These are phyloP conservation scores for Pachliopta kotzebuea DNA, from an alignment of 2,888 invertebrate genomes.

Conservation along the genomic window DNA sequence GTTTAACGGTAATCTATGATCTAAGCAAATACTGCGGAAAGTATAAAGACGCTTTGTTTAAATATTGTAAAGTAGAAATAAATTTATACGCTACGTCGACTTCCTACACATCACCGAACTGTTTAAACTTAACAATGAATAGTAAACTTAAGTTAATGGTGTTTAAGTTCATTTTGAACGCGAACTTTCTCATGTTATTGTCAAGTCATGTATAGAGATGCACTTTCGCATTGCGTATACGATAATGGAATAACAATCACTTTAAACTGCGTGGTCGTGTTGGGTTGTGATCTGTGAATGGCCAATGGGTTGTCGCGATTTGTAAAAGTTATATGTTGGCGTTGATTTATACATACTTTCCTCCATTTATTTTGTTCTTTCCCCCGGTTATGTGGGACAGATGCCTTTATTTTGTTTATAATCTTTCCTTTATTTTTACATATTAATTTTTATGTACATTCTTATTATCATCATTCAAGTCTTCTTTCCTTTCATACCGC, in stretches of 20 bases:
- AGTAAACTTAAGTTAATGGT: background rate
- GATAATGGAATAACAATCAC: slow-evolving; percentile 25
- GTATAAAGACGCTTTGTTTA: too few species aligned
- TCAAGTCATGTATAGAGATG: slow-evolving; percentile 23
- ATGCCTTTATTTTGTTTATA: too few species aligned
- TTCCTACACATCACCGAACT: slow-evolving; percentile 7
- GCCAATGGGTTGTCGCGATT: background rate
- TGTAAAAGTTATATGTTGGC: too few species aligned
- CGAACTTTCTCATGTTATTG: background rate
- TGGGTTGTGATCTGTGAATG: slow-evolving; percentile 3
- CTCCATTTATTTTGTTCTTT: too few species aligned
- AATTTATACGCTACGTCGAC: slow-evolving; percentile 10
- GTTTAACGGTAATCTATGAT: too few species aligned
- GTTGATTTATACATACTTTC: too few species aligned
- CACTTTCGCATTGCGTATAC: slow-evolving; percentile 23
- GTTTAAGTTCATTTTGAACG: background rate
- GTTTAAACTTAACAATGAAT: background rate
- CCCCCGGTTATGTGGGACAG: too few species aligned
- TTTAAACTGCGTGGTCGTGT: slow-evolving; percentile 7
- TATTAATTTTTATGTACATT: too few species aligned
- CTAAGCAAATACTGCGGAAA: too few species aligned
- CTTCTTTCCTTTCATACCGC: too few species aligned
- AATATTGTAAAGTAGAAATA: background rate
- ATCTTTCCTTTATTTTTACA: too few species aligned
- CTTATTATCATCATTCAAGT: too few species aligned